phyloP scores from a whole-genome alignment of 2,113 vertebrate genomes.

The Ranitomeya variabilis region DNA sequence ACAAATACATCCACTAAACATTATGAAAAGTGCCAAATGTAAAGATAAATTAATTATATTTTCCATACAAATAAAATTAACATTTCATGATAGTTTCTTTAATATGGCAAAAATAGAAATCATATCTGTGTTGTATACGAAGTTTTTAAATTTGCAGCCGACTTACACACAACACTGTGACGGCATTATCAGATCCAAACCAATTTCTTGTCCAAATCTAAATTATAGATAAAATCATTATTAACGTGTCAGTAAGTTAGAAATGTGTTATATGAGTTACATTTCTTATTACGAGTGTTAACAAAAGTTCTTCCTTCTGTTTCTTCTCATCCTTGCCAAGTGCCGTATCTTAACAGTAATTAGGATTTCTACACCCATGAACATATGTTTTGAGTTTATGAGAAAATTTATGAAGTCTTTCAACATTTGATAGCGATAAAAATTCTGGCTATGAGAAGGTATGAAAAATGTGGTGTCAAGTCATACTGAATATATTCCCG shows the following conservation, averaged over 20 bases:
- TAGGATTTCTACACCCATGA: neutral
- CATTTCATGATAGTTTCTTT: neutral
- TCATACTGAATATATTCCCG: no score
- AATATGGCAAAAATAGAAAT: neutral
- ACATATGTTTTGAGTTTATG: constrained; percentile 8
- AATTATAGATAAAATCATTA: neutral
- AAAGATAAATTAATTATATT: neutral
- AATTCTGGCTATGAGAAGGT: neutral
- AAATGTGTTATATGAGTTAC: neutral
- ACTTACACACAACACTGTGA: neutral
- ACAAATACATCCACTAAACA: no score
- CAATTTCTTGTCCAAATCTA: neutral
- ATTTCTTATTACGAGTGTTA: neutral
- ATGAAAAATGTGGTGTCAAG: neutral
- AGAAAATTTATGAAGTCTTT: neutral
- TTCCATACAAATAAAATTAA: neutral
- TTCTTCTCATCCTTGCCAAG: neutral
- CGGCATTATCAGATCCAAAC: neutral
- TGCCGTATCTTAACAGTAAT: neutral
- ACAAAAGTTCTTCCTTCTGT: constrained; percentile 5
- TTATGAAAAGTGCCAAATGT: no score
- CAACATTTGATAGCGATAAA: neutral
- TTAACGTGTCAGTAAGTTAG: neutral
- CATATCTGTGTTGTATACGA: neutral
- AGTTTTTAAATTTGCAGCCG: neutral